Evolutionary conservation across 2,888 invertebrate genomes (phyloP).

Genomic region (Corythucha ciliata): DNA sequence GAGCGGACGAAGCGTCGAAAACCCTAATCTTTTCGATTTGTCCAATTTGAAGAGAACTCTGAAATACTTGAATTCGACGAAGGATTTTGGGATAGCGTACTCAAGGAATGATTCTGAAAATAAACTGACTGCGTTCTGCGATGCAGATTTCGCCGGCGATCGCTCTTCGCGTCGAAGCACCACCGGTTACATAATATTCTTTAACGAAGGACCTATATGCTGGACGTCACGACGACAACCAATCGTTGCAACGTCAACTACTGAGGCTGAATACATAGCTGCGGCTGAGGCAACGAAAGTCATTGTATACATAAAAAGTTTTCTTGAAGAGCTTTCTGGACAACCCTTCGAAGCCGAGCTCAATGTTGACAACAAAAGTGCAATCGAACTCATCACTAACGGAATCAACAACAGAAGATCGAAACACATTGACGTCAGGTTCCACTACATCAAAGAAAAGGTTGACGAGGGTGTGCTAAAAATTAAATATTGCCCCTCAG

Average conservation of each 20-base stretch:
- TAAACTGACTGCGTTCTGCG: conserved; percentile 34
- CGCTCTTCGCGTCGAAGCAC: conserved; percentile 36
- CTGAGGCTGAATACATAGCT: conserved; percentile 29
- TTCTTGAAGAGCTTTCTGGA: conserved; percentile 34
- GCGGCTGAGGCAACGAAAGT: conserved; percentile 28
- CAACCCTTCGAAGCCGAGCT: conserved; percentile 32
- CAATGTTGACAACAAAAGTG: conserved; percentile 36
- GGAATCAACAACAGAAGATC: conserved; percentile 37
- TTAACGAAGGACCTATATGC: conserved; percentile 21
- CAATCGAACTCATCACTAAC: conserved; percentile 37
- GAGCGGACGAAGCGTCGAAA: not conserved
- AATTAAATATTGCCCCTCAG: too few species aligned
- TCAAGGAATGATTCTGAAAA: too few species aligned
- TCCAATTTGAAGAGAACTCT: conserved; percentile 6
- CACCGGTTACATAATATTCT: conserved; percentile 33
- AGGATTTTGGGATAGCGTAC: not conserved
- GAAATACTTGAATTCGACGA: conserved; percentile 7
- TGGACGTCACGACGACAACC: conserved; percentile 25
- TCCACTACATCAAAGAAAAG: conserved; percentile 17
- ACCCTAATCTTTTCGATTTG: conserved; percentile 2
- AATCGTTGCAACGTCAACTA: conserved; percentile 15
- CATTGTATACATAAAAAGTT: conserved; percentile 36
- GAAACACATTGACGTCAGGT: conserved; percentile 36
- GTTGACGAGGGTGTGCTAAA: too few species aligned
- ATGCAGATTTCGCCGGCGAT: conserved; percentile 40